phyloP scores from a whole-genome alignment of 2,797 vertebrate genomes.

The Lepidocolaptes lacrymiger region DNA sequence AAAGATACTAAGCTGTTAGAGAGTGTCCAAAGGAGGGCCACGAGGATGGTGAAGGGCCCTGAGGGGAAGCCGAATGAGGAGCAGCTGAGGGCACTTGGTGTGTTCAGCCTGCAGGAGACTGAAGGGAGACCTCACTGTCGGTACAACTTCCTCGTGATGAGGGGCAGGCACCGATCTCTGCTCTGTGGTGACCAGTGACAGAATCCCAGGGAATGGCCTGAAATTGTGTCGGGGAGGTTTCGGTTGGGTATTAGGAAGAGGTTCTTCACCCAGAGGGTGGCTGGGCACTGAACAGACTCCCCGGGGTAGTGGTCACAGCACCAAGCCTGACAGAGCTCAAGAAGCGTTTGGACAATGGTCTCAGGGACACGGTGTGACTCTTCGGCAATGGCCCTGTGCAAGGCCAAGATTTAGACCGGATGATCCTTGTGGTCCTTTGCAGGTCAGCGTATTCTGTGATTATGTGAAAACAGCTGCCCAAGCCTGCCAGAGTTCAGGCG shows the following conservation, averaged over 20 bases:
- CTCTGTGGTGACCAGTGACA: neutral
- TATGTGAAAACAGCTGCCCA: no score
- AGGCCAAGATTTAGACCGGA: fast-evolving
- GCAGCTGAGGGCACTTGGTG: neutral
- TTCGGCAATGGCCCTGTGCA: neutral
- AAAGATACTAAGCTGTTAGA: neutral
- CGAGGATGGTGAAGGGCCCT: neutral
- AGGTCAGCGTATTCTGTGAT: no score
- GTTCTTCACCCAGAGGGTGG: neutral
- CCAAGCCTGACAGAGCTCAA: neutral
- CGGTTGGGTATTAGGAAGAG: neutral
- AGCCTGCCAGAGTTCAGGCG: no score
- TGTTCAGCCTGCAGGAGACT: neutral
- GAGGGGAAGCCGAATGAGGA: neutral
- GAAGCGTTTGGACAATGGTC: neutral
- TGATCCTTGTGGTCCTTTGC: fast-evolving
- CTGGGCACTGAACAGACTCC: neutral
- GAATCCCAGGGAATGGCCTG: neutral
- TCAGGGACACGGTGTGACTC: neutral
- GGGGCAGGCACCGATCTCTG: neutral
- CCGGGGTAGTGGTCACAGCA: neutral
- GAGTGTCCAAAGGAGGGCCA: neutral
- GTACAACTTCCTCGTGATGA: neutral
- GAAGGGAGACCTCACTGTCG: neutral
- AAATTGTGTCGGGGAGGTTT: neutral